Base-by-base conservation (phyloP, 2,113 vertebrate genomes). In the Neomonachus schauinslandi region DNA sequence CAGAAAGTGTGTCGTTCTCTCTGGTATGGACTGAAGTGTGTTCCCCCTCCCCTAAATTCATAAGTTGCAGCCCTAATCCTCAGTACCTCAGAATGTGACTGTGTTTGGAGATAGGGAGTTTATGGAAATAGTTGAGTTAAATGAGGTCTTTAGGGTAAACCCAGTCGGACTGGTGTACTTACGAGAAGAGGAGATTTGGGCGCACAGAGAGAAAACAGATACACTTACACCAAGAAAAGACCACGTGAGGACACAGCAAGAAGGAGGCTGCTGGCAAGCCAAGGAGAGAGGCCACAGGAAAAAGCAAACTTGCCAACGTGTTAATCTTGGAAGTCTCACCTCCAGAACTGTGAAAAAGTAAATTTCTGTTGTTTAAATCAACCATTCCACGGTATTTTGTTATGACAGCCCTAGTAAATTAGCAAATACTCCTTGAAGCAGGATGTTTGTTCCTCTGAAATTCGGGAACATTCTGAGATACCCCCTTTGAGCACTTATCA, bases 11-110 rank as follows among this genome's bases (percentile, higher is more conserved):
- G n/a, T 57, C 3, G 18, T 63, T 22, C 36, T 15, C 51, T 28
- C 82, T 84, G 4, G 67, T 67, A 39, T 65, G 5, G 55, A 33
- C 26, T 81, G 10, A 80, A 36, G 59, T 49, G 42, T 79, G 42
- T 10, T 7, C 1, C 0, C 22, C 9, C 42, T 4, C 0, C 5
- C 12, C 2, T 0, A 84, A 63, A 63, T 69, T 39, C 33, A 7
- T 14, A 69, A 22, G 14, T 39, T 74, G 4, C 18, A 39, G 7
- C 21, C 36, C 26, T 79, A 83, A 28, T 0, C 2, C 2, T 26
- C 7, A 36, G 28, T 53, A 4, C 12, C 31, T 65, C 49, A 49
- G n/a, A 80, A 91, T 42, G 24, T 80, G 18, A 61, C 36, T 88
- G 3, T 82, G 53, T 91, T 91, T 88, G 53, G n/a, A 88, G 5